phyloP scores from a whole-genome alignment of 2,113 vertebrate species.

The Sminthopsis crassicaudata region DNA sequence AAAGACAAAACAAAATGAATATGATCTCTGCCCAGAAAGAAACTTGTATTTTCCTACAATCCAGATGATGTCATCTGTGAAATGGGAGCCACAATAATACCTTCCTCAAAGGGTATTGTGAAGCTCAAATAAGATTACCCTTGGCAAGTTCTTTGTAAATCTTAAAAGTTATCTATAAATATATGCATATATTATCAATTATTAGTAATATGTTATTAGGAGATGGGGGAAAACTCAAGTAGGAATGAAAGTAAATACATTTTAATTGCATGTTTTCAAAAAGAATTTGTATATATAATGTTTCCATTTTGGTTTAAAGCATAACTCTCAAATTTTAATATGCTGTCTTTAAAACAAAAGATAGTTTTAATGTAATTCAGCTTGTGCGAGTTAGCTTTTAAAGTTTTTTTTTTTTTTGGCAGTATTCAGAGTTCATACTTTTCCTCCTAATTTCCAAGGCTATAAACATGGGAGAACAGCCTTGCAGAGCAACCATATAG shows the following conservation, averaged over 20 bases:
- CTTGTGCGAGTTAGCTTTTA: background rate
- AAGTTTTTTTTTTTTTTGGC: slow-evolving; percentile 31
- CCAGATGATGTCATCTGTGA: background rate
- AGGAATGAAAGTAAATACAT: slow-evolving; percentile 49
- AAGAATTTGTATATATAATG: slow-evolving; percentile 36
- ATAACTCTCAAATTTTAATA: background rate
- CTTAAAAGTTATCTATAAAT: background rate
- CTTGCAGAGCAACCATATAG: background rate
- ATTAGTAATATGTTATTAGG: background rate
- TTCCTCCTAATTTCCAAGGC: slow-evolving; percentile 29
- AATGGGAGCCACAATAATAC: background rate
- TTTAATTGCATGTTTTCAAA: slow-evolving; percentile 41
- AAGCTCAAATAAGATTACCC: background rate
- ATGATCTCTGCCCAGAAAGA: background rate
- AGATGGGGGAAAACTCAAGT: slow-evolving; percentile 27
- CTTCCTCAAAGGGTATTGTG: background rate
- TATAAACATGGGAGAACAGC: slow-evolving; percentile 17
- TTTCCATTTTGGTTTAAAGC: slow-evolving; percentile 39
- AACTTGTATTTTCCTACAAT: background rate
- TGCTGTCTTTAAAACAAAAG: slow-evolving; percentile 43
- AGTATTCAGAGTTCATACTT: background rate
- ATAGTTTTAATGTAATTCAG: slow-evolving; percentile 7
- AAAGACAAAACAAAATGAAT: background rate
- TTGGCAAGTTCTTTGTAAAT: background rate
- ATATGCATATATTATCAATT: background rate